Conservation (phyloP, 2,797 vertebrate species). For the Enteromius anoplus region DNA sequence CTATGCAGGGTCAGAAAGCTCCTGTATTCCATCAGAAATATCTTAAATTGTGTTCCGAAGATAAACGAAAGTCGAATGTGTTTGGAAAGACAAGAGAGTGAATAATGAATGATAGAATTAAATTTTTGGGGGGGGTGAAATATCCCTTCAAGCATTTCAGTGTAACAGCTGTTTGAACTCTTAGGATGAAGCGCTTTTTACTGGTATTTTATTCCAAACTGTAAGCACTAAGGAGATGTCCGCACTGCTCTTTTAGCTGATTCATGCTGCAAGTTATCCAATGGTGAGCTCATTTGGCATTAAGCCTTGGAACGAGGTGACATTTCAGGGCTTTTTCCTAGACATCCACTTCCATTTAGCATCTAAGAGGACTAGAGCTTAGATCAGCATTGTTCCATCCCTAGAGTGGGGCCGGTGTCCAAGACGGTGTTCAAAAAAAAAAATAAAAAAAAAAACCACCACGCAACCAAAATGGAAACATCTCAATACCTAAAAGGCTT, state of each 20-base stretch:
- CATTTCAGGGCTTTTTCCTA: constrained; percentile 38
- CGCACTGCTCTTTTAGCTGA: constrained; percentile 25
- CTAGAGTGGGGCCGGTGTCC: not conserved
- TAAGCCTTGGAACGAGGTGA: constrained; percentile 30
- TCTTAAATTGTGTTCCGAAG: not conserved
- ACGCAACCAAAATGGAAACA: not conserved
- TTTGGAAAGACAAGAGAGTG: not conserved
- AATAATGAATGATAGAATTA: not conserved
- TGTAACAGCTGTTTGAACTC: not conserved
- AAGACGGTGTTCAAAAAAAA: not conserved
- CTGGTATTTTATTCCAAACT: constrained; percentile 2
- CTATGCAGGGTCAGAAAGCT: not conserved
- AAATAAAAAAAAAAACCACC: not conserved
- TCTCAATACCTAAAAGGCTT: constrained; percentile 11
- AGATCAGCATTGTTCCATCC: constrained; percentile 44
- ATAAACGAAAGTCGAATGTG: not conserved
- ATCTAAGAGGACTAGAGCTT: constrained; percentile 21
- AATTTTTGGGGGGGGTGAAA: not conserved
- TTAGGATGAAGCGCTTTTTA: not conserved
- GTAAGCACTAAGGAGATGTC: not conserved
- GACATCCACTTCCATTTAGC: constrained; percentile 44
- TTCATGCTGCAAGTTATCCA: constrained; percentile 33
- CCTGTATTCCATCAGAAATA: not conserved
- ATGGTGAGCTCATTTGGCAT: constrained; percentile 37
- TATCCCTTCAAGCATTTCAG: not conserved